Evolutionary conservation across 37 sponge, comb jelly and placozoan species (phyloP).

Genomic region (Bolinopsis microptera): DNA sequence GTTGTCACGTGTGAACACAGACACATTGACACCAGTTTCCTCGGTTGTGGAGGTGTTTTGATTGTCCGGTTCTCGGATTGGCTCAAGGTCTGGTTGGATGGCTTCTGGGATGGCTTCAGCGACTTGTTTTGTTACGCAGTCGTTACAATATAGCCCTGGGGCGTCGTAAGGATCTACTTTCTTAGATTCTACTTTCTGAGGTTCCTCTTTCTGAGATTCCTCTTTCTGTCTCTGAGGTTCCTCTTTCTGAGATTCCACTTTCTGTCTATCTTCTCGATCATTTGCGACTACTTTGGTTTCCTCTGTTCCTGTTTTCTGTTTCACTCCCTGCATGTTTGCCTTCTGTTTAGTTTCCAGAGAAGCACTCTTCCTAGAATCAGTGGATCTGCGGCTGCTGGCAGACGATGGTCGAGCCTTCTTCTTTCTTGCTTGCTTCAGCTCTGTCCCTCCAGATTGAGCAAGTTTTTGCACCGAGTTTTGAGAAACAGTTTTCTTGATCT

Average conservation of each 20-base stretch:
- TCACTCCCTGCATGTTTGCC: background rate
- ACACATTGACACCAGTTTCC: constrained; percentile 6
- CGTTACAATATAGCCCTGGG: too few species aligned
- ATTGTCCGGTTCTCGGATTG: background rate
- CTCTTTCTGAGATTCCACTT: background rate
- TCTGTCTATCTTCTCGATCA: background rate
- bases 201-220: background rate
- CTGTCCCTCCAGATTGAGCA: background rate
- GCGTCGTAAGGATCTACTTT: background rate
- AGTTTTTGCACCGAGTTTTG: background rate
- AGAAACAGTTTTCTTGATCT: background rate
- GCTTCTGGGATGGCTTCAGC: too few species aligned
- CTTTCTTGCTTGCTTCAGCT: background rate
- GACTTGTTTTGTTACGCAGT: too few species aligned
- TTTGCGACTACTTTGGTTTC: background rate
- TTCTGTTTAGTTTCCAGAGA: background rate
- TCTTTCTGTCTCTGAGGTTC: background rate
- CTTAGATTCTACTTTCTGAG: background rate
- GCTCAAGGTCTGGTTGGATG: background rate
- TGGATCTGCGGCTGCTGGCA: background rate
- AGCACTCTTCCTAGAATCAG: background rate
- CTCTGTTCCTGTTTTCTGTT: background rate
- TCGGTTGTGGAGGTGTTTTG: background rate
- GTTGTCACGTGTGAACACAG: constrained; percentile 40
- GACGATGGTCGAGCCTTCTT: background rate